These are phyloP conservation scores for Zygothrica quintamaculata DNA, from an alignment of 2,888 invertebrate genomes.

Conservation along the genomic window DNA sequence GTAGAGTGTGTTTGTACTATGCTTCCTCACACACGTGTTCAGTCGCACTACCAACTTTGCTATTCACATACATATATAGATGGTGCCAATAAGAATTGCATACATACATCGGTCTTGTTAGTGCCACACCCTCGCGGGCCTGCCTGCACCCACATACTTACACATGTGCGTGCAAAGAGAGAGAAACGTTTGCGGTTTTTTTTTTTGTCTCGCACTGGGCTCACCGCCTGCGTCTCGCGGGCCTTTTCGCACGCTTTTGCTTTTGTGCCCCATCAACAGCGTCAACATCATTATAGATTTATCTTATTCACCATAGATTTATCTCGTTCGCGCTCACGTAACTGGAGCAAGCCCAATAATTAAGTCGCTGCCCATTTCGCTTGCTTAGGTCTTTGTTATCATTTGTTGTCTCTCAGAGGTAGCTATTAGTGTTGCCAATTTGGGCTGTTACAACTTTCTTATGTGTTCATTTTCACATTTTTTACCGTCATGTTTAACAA, in stretches of 20 bases:
- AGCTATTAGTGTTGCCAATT: constrained; percentile 46
- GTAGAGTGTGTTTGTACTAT: too few species aligned
- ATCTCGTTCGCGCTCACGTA: constrained; percentile 77
- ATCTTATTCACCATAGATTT: constrained; percentile 78
- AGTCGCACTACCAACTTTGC: constrained; percentile 4
- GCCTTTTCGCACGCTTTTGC: constrained; percentile 72
- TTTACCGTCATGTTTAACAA: constrained; percentile 50
- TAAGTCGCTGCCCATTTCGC: constrained; percentile 56
- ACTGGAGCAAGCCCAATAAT: constrained; percentile 67
- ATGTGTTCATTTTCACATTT: constrained; percentile 12
- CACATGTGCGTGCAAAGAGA: constrained; percentile 23
- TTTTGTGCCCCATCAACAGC: constrained; percentile 32
- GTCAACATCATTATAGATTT: constrained; percentile 72
- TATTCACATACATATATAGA: constrained; percentile 32
- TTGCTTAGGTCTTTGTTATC: constrained; percentile 48
- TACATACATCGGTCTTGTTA: constrained; percentile 67
- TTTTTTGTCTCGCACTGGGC: constrained; percentile 47
- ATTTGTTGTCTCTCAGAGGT: constrained; percentile 41
- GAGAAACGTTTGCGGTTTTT: constrained; percentile 44
- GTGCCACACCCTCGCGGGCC: constrained; percentile 69
- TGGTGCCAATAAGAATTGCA: constrained; percentile 74
- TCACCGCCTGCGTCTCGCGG: constrained; percentile 46
- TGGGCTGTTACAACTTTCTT: constrained; percentile 46
- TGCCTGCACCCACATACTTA: constrained; percentile 38
- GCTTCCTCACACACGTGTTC: constrained; percentile 5